Conservation (phyloP, 1,140 invertebrate genomes). For the Oryctes rhinoceros region DNA sequence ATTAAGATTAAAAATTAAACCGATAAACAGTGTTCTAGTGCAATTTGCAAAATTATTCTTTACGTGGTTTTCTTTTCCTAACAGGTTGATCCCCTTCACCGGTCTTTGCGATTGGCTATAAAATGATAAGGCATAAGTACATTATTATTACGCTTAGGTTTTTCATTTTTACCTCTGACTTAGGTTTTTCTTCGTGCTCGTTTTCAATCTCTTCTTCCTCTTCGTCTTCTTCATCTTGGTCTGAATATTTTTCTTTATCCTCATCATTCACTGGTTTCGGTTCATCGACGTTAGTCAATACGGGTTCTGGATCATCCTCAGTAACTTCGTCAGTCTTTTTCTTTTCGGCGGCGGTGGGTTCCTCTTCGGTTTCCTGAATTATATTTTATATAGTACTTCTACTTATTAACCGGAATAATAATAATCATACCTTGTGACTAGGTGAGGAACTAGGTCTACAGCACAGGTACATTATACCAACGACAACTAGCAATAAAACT, state of each 20-base stretch:
- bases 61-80: constrained; percentile 65
- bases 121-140: constrained; percentile 24
- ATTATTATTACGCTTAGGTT: constrained; percentile 23
- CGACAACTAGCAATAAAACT: constrained; percentile 78
- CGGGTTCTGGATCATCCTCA: constrained; percentile 62
- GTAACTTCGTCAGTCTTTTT: constrained; percentile 71
- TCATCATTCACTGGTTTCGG: constrained; percentile 64
- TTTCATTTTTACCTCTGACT: constrained; percentile 46
- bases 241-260: constrained; percentile 50
- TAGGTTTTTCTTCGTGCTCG: constrained; percentile 57
- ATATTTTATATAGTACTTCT: constrained; percentile 36
- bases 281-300: constrained; percentile 60
- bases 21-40: constrained; percentile 18
- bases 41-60: constrained; percentile 60
- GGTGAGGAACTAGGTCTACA: constrained; percentile 69
- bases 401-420: constrained; percentile 47
- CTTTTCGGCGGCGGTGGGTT: constrained; percentile 59
- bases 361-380: constrained; percentile 57
- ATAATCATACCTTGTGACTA: constrained; percentile 57
- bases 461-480: constrained; percentile 83
- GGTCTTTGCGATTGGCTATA: constrained; percentile 42
- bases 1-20: constrained; percentile 37
- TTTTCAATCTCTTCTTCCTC: constrained; percentile 57
- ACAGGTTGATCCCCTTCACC: constrained; percentile 60
- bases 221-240: constrained; percentile 57